Evolutionary conservation across 2,888 invertebrate species (phyloP).

Genomic region (Torymus auratus): DNA sequence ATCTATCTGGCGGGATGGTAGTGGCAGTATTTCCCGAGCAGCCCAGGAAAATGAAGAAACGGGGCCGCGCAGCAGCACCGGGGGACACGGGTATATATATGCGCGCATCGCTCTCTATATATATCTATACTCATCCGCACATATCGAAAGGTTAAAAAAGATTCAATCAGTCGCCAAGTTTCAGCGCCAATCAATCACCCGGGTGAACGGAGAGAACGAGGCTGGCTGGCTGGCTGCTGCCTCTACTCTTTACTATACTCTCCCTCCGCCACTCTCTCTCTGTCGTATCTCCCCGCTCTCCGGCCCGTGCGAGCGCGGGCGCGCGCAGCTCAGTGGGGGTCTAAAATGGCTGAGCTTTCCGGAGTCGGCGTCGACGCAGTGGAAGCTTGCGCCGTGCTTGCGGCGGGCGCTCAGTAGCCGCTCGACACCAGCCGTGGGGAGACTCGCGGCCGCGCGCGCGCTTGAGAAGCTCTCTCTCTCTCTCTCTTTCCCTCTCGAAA

Average conservation of each 20-base stretch:
- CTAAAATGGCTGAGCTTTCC: slow-evolving; percentile 72
- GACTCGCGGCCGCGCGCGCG: slow-evolving; percentile 28
- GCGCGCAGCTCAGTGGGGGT: slow-evolving; percentile 62
- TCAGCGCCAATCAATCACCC: slow-evolving; percentile 75
- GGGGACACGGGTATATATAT: too few relatives aligned
- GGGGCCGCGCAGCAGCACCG: not conserved
- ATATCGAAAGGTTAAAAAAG: slow-evolving; percentile 74
- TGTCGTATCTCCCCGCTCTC: slow-evolving; percentile 62
- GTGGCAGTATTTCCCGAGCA: not conserved
- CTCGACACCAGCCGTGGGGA: slow-evolving; percentile 71
- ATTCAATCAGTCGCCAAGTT: slow-evolving; percentile 76
- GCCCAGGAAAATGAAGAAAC: slow-evolving; percentile 6
- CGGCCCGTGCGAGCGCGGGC: slow-evolving; percentile 60
- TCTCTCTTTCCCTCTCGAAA: not conserved
- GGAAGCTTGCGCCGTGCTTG: slow-evolving; percentile 73
- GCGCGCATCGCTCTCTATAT: too few relatives aligned
- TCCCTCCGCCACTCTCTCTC: slow-evolving; percentile 53
- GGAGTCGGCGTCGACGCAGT: slow-evolving; percentile 75
- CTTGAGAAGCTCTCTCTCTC: not conserved
- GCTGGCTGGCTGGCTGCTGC: not conserved
- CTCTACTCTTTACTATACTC: not conserved
- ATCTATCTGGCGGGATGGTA: too few relatives aligned
- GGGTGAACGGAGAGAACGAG: slow-evolving; percentile 20
- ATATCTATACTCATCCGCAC: too few relatives aligned
- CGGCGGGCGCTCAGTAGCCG: slow-evolving; percentile 76